Evolutionary conservation across 2,888 invertebrate species (phyloP), one percentile per base, ranked within the genome.

Genomic region (Xestia sexstrigata): DNA sequence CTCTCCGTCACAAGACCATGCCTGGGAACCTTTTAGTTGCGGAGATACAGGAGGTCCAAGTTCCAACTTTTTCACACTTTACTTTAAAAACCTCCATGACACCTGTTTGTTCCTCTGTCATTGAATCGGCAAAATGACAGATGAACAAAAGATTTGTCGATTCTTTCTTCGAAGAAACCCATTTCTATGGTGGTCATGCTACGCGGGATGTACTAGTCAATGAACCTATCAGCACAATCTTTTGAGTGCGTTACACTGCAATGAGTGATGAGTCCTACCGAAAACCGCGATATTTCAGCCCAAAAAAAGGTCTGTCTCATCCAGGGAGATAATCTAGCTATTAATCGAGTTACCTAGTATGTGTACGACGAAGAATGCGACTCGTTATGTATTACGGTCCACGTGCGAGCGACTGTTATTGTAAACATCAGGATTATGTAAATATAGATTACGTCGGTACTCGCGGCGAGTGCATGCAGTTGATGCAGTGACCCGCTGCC

Each of bases 351-450:
- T 13, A 30, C 35, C 35, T 35, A 35, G 7, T 60, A 17, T n/a
- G 8, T 8, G 1, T 35, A 65, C 63, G 20, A 65, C 15, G n/a
- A 65, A 65, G 13, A 71, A 55, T 71, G 55, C 42, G 30, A 70
- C 9, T 55, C 1, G 52, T 35, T 13, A 55, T 23, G 26, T 45
- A 23, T 62, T 62, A 26, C 26, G 45, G 9, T 70, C 49, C 82
- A 79, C 80, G 84, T 83, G 76, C 62, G 69, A 42, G 55, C 55
- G 30, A 52, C 62, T 72, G 52, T 83, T 79, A 58, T 62, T 83
- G 66, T 76, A 72, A 83, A 74, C 67, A 82, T 52, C 39, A 30
- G 60, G 35, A 76, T 68, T 76, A 82, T 82, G 70, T 81, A 73
- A 84, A 84, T 73, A 84, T 9, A 42, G 81, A 83, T 83, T 55